Percentiles rank a stretch among this genome's conserved stretches.
These are phyloP conservation scores for Endotricha flammealis DNA, from an alignment of 2,888 invertebrate genomes.

Conservation along the genomic window DNA sequence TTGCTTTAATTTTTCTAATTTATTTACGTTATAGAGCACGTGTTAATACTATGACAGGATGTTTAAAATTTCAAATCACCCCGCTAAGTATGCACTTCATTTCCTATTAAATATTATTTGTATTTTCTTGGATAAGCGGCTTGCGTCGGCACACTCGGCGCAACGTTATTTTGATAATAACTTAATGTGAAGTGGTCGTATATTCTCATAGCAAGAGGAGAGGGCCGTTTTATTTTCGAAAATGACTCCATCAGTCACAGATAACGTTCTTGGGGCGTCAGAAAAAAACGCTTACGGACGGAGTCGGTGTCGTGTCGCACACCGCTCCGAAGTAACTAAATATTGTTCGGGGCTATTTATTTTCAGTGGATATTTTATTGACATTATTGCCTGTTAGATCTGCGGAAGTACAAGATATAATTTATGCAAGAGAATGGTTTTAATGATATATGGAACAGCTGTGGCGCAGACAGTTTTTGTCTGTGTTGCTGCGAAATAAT, in stretches of 20 bases:
- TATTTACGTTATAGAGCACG: conserved; percentile 62
- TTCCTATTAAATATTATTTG: conserved; percentile 67
- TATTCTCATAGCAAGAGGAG: conserved; percentile 49
- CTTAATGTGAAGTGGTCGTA: conserved; percentile 64
- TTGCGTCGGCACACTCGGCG: conserved; percentile 30
- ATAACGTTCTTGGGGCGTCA: conserved; percentile 56
- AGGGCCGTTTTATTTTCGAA: conserved; percentile 72
- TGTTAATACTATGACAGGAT: conserved; percentile 69
- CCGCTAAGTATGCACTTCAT: conserved; percentile 61
- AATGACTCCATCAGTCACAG: conserved; percentile 72
- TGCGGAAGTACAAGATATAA: no score
- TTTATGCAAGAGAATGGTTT: no score
- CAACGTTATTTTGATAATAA: conserved; percentile 66
- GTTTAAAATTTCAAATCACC: conserved; percentile 62
- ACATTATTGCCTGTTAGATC: conserved; percentile 43
- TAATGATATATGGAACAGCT: no score
- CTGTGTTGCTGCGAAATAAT: no score
- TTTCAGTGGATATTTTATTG: conserved; percentile 44
- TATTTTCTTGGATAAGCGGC: conserved; percentile 58
- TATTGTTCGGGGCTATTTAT: conserved; percentile 51
- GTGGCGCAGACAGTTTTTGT: no score
- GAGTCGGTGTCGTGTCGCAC: conserved; percentile 50
- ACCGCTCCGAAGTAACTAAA: conserved; percentile 56
- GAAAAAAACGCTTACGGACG: conserved; percentile 54
- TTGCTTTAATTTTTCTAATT: conserved; percentile 52